A percentile compares a stretch with the other conserved stretches of the same genome.
Evolutionary conservation across 2,888 invertebrate species (phyloP).

Genomic region (Plagodis dolabraria): DNA sequence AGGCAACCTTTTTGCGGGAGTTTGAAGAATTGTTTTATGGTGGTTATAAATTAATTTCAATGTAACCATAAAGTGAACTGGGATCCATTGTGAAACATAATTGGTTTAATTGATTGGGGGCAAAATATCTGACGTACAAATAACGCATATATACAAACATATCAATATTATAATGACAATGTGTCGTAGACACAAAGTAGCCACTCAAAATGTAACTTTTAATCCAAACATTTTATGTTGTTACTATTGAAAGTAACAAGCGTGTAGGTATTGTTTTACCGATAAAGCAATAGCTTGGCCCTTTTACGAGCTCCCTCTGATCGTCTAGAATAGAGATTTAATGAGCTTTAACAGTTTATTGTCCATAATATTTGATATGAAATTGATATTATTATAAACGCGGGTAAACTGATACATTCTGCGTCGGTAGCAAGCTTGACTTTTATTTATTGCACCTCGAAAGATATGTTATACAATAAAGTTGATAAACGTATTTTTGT

Average conservation of each 20-base stretch:
- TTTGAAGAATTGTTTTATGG: constrained; percentile 82
- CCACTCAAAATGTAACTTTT: constrained; percentile 10
- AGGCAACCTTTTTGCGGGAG: constrained; percentile 73
- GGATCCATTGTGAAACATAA: constrained; percentile 57
- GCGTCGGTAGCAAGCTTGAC: constrained; percentile 57
- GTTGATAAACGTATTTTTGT: not conserved
- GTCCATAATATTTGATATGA: constrained; percentile 34
- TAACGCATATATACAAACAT: not conserved
- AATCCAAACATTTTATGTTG: no score
- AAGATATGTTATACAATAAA: constrained; percentile 19
- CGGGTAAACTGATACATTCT: constrained; percentile 62
- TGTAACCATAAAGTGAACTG: constrained; percentile 49
- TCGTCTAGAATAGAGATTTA: constrained; percentile 24
- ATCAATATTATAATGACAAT: not conserved
- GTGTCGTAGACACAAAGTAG: not conserved
- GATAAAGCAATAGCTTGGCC: constrained; percentile 16
- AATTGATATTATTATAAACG: constrained; percentile 67
- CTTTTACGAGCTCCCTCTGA: constrained; percentile 24
- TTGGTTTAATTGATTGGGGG: constrained; percentile 40
- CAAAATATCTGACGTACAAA: not conserved
- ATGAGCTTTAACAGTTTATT: constrained; percentile 23
- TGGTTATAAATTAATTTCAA: constrained; percentile 70
- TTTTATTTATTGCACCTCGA: constrained; percentile 32
- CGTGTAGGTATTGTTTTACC: constrained; percentile 17
- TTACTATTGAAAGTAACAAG: no score